phyloP scores from a whole-genome alignment of 2,888 invertebrate species.

The Drosophila bunnanda region DNA sequence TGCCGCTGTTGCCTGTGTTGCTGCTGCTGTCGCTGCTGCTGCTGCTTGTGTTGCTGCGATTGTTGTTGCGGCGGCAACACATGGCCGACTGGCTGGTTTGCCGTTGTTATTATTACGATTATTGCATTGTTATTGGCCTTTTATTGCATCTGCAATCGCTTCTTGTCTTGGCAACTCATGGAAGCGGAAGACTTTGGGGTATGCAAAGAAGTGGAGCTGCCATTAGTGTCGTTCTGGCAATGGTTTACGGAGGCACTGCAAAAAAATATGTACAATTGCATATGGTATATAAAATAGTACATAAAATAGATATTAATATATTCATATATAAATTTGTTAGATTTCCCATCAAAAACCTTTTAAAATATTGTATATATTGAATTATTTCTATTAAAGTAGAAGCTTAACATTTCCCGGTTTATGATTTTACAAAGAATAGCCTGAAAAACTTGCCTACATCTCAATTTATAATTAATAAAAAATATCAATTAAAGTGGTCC shows the following conservation, averaged over 20 bases:
- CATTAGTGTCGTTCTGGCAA: constrained; percentile 50
- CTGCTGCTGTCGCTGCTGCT: constrained; percentile 11
- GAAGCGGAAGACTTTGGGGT: constrained; percentile 15
- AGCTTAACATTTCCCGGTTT: too few species aligned
- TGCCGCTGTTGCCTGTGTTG: constrained; percentile 48
- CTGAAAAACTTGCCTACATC: background rate
- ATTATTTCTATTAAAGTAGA: too few species aligned
- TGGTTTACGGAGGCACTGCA: constrained; percentile 55
- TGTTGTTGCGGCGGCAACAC: constrained; percentile 42
- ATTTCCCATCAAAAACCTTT: too few species aligned
- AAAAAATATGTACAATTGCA: background rate
- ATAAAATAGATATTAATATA: too few species aligned
- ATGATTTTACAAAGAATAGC: too few species aligned
- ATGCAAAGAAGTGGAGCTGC: constrained; percentile 36
- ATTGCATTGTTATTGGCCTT: constrained; percentile 76
- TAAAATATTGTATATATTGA: background rate
- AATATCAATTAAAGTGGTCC: background rate
- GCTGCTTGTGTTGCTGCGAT: constrained; percentile 9
- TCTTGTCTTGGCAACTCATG: constrained; percentile 44
- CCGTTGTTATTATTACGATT: constrained; percentile 69
- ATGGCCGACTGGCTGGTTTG: constrained; percentile 47
- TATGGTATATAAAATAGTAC: too few species aligned
- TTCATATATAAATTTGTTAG: too few species aligned
- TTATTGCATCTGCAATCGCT: constrained; percentile 67
- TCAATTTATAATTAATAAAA: constrained; percentile 1